These are phyloP conservation scores for Hyposoter dolosus DNA, from an alignment of 2,888 invertebrate species.

Conservation along the genomic window DNA sequence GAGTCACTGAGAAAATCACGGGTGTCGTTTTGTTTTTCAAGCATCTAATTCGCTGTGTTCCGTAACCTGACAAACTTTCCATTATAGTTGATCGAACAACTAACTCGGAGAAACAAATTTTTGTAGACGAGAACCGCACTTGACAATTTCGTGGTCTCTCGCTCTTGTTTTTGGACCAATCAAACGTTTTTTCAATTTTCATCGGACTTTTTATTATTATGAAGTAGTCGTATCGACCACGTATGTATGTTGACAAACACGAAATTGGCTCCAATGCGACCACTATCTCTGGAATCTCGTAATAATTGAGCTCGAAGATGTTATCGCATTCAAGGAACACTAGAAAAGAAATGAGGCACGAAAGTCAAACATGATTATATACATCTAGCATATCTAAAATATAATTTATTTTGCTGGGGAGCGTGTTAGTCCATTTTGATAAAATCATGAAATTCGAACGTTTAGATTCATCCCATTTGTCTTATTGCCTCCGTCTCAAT, in stretches of 20 bases:
- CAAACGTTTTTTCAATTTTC: neutral
- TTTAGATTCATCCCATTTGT: neutral
- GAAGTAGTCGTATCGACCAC: neutral
- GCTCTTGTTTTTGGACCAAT: neutral
- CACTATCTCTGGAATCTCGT: neutral
- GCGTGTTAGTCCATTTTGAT: neutral
- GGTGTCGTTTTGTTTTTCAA: neutral
- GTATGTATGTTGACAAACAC: neutral
- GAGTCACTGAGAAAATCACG: constrained; percentile 20
- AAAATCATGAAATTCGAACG: neutral
- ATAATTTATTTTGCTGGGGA: neutral
- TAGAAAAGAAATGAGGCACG: too few species aligned
- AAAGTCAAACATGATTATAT: neutral
- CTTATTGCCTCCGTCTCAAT: neutral
- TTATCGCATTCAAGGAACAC: neutral
- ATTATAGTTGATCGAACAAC: neutral
- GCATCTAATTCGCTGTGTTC: neutral
- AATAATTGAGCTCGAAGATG: neutral
- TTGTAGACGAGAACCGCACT: neutral
- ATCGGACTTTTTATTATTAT: neutral
- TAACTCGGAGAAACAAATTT: neutral
- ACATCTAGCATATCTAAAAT: neutral
- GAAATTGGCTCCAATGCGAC: neutral
- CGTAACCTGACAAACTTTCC: neutral
- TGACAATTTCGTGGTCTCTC: neutral